Conservation (phyloP, 2,113 vertebrate species). For the Myotis brandtii region DNA sequence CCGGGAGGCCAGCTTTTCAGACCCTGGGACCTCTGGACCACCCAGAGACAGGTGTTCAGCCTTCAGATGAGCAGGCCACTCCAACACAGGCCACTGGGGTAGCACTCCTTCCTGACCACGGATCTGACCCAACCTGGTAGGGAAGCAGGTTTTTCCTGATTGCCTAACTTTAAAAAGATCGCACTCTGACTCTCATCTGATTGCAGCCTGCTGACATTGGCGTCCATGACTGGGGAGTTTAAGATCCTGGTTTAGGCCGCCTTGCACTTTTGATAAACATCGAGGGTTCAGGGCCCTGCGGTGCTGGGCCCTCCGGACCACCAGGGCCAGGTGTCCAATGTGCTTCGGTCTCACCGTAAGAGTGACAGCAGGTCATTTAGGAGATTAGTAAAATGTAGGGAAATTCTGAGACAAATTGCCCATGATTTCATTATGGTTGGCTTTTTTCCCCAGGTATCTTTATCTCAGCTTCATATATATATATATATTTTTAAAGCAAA, state of each 20-base stretch:
- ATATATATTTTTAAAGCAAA: background rate
- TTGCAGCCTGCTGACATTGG: background rate
- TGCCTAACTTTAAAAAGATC: background rate
- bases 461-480: background rate
- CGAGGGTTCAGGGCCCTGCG: background rate
- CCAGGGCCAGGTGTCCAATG: background rate
- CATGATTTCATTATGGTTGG: background rate
- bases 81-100: background rate
- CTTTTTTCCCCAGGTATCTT: background rate
- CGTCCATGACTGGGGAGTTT: background rate
- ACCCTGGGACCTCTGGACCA: background rate
- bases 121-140: background rate
- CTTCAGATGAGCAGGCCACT: background rate
- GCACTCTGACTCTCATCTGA: background rate
- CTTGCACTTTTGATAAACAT: background rate
- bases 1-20: background rate
- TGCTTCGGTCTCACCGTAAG: background rate
- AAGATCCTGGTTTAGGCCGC: background rate
- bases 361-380: background rate
- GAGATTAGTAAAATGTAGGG: background rate
- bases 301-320: background rate
- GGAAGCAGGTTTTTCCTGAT: background rate
- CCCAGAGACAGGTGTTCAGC: background rate
- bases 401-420: background rate
- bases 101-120: background rate